A percentile compares a stretch with the other conserved stretches of the same genome.
phyloP scores from a whole-genome alignment of 2,888 invertebrate species.

The Timema cristinae region DNA sequence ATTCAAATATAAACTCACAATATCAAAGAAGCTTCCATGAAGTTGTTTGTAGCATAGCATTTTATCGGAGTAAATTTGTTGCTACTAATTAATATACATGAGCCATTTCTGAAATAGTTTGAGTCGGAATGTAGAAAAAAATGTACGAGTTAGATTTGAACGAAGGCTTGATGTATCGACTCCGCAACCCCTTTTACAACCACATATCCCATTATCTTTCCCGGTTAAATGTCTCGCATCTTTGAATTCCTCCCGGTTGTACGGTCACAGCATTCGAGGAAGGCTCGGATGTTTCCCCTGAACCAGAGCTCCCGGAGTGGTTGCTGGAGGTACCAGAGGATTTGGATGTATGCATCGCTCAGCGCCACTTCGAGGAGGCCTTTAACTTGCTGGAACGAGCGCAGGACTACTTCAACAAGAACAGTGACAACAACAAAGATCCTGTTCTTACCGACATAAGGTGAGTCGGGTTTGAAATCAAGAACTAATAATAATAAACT shows the following conservation, averaged over 20 bases:
- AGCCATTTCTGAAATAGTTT: too few species aligned
- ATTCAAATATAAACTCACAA: too few species aligned
- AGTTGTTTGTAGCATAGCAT: too few species aligned
- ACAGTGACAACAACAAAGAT: conserved; percentile 43
- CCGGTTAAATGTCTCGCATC: not conserved
- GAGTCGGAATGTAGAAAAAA: too few species aligned
- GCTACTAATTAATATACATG: too few species aligned
- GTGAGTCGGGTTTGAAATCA: conserved; percentile 27
- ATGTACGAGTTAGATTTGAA: too few species aligned
- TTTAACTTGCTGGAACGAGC: conserved; percentile 73
- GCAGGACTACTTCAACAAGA: conserved; percentile 49
- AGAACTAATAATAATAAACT: too few species aligned
- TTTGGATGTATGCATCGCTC: conserved; percentile 90
- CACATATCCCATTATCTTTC: conserved; percentile 11
- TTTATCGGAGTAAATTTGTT: too few species aligned
- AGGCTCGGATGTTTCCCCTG: conserved; percentile 37
- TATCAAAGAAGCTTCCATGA: too few species aligned
- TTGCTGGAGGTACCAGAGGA: conserved; percentile 87
- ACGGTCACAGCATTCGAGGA: conserved; percentile 44
- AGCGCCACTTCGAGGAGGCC: conserved; percentile 92
- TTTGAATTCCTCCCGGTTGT: conserved; percentile 10
- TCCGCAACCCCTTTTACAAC: too few species aligned
- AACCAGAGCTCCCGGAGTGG: conserved; percentile 70
- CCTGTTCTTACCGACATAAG: conserved; percentile 50
- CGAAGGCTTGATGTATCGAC: too few species aligned